Percentiles rank a stretch among this genome's conserved stretches.
Conservation (phyloP, 2,888 invertebrate species). For the Patella depressa region DNA sequence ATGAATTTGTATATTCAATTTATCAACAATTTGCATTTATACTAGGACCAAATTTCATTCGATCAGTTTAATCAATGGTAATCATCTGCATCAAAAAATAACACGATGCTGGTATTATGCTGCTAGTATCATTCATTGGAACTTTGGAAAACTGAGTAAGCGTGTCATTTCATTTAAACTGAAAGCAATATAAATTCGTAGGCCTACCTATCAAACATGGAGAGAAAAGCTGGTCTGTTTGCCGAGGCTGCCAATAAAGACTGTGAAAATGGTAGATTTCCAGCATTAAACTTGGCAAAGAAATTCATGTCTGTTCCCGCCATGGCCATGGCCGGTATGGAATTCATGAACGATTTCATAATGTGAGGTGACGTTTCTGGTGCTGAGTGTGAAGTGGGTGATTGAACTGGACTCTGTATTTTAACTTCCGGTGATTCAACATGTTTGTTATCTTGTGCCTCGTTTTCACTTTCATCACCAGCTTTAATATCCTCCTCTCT, state of each 20-base stretch:
- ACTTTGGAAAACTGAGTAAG: background rate
- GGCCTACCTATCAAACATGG: slow-evolving; percentile 58
- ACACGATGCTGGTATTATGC: too few species aligned
- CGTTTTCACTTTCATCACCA: slow-evolving; percentile 5
- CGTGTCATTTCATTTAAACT: slow-evolving; percentile 28
- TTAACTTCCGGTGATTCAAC: slow-evolving; percentile 25
- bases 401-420: background rate
- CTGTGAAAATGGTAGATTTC: slow-evolving; percentile 54
- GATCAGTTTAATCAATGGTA: too few species aligned
- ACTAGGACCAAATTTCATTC: too few species aligned
- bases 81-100: too few species aligned
- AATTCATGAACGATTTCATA: slow-evolving; percentile 28
- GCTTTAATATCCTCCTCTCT: background rate
- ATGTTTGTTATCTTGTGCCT: slow-evolving; percentile 6
- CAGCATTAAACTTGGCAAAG: slow-evolving; percentile 36
- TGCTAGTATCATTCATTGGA: too few species aligned
- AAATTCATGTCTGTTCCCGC: slow-evolving; percentile 36
- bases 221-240: slow-evolving; percentile 53
- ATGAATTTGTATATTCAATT: too few species aligned
- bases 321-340: slow-evolving; percentile 34
- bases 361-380: slow-evolving; percentile 20
- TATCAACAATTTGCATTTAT: too few species aligned
- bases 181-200: slow-evolving; percentile 21
- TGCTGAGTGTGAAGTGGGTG: background rate
- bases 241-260: slow-evolving; percentile 57